Conservation (phyloP, 2,113 vertebrate genomes). For the Tenebrosternarchus preto region DNA sequence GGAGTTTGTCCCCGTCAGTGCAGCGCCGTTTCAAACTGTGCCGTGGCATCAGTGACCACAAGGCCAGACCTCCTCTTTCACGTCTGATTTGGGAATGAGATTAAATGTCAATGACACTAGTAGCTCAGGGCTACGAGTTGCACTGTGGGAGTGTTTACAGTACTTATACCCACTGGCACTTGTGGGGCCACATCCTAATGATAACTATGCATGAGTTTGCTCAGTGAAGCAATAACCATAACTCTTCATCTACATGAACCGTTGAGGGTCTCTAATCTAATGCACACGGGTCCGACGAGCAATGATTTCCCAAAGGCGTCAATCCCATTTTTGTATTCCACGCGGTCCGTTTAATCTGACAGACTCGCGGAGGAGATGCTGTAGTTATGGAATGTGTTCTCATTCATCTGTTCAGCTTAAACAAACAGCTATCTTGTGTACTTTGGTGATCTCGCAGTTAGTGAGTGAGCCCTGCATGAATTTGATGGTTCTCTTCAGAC, state of each 20-base stretch:
- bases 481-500: neutral
- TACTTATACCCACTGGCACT: neutral
- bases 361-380: neutral
- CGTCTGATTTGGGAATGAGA: neutral
- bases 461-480: neutral
- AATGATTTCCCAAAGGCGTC: slow-evolving; percentile 27
- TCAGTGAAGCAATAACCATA: slow-evolving; percentile 2
- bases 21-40: neutral
- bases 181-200: neutral
- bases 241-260: slow-evolving; percentile 11
- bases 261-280: slow-evolving; percentile 6
- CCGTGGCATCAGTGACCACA: neutral
- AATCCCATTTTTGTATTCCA: slow-evolving; percentile 13
- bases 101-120: slow-evolving; percentile 2
- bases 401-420: neutral
- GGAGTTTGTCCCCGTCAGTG: neutral
- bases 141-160: neutral
- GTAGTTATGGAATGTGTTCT: neutral
- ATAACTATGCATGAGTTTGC: slow-evolving; percentile 29
- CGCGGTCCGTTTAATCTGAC: slow-evolving; percentile 18
- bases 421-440: neutral
- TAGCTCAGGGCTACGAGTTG: neutral
- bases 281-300: slow-evolving; percentile 1
- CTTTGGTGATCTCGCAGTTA: neutral
- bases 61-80: neutral